These are phyloP conservation scores for Chinchilla lanigera DNA, from an alignment of 2,113 vertebrate genomes.

Conservation along the genomic window DNA sequence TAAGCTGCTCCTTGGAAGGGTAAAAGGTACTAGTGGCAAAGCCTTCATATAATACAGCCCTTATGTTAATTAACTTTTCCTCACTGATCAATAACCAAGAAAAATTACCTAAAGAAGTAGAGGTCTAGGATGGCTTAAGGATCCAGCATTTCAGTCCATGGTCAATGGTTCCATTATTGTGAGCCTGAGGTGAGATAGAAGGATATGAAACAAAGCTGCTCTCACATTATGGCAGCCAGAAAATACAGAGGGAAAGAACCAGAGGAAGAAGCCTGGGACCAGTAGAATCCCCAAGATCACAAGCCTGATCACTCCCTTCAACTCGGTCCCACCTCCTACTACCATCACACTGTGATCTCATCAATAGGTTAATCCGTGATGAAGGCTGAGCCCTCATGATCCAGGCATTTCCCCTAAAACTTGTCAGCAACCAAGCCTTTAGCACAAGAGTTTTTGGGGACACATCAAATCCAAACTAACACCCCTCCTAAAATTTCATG, in stretches of 20 bases:
- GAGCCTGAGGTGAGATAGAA: background rate
- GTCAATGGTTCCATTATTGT: background rate
- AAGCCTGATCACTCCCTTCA: background rate
- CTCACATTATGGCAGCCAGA: background rate
- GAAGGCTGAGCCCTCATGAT: background rate
- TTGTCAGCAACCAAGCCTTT: background rate
- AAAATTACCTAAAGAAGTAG: background rate
- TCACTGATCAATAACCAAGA: background rate
- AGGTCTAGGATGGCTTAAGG: background rate
- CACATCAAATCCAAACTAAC: background rate
- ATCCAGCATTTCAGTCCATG: background rate
- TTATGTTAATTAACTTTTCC: background rate
- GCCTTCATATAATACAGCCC: background rate
- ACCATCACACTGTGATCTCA: background rate
- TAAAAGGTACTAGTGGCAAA: background rate
- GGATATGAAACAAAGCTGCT: background rate
- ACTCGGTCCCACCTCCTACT: background rate
- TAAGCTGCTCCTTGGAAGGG: background rate
- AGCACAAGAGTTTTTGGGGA: background rate
- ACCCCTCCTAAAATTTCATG: background rate
- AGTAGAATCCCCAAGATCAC: background rate
- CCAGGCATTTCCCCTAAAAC: background rate
- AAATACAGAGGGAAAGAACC: background rate
- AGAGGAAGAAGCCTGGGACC: background rate
- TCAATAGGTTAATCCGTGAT: background rate